A percentile compares a stretch with the other conserved stretches of the same genome.
These are phyloP conservation scores for Heliconius erato DNA, from an alignment of 2,888 invertebrate genomes.

Conservation along the genomic window DNA sequence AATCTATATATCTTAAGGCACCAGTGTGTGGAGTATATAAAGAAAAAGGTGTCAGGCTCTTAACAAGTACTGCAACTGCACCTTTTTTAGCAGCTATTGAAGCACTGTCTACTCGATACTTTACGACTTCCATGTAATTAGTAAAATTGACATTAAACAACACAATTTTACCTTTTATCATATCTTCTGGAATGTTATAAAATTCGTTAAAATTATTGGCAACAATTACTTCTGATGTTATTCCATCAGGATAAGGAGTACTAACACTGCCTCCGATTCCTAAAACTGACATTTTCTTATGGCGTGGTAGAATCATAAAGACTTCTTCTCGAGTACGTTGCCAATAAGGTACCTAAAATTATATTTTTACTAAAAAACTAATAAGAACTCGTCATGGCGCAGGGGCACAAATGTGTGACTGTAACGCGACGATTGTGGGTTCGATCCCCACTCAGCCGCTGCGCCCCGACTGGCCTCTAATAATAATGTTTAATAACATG, in stretches of 20 bases:
- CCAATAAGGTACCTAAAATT: conserved; percentile 75
- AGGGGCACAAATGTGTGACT: too few relatives aligned
- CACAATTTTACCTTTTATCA: conserved; percentile 89
- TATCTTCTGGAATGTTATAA: not conserved
- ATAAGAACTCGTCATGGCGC: too few relatives aligned
- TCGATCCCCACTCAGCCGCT: not conserved
- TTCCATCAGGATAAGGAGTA: conserved; percentile 87
- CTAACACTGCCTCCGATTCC: conserved; percentile 90
- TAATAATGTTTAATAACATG: too few relatives aligned
- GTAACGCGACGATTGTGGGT: not conserved
- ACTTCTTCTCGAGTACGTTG: conserved; percentile 89
- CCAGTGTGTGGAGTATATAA: conserved; percentile 93
- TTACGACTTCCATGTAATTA: conserved; percentile 88
- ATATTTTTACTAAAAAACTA: not conserved
- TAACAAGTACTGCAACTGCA: conserved; percentile 90
- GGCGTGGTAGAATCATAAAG: conserved; percentile 87
- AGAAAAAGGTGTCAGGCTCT: conserved; percentile 92
- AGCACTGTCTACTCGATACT: conserved; percentile 89
- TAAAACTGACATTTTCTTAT: conserved; percentile 87
- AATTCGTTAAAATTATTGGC: conserved; percentile 89
- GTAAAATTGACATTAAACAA: conserved; percentile 89
- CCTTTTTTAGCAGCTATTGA: conserved; percentile 89
- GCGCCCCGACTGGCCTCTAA: too few relatives aligned
- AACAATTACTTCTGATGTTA: conserved; percentile 90
- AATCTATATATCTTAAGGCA: conserved; percentile 86